Conservation (phyloP, 2,888 invertebrate genomes). For the Xanthorhoe spadicearia region DNA sequence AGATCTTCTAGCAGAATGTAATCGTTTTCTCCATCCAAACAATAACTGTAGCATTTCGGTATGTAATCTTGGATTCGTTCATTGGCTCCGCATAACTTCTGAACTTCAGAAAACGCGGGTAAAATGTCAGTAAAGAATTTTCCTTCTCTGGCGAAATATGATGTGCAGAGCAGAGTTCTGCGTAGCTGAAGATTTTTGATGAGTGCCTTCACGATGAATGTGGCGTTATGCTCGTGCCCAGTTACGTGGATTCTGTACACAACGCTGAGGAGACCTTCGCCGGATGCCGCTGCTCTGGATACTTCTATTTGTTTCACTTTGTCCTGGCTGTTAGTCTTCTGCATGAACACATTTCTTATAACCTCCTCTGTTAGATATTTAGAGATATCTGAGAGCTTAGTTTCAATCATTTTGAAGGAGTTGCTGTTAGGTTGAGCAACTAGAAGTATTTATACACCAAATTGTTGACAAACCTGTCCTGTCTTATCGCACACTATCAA, state of each 20-base stretch:
- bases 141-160: slow-evolving; percentile 57
- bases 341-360: slow-evolving; percentile 55
- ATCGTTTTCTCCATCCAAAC: slow-evolving; percentile 57
- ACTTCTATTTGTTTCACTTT: slow-evolving; percentile 50
- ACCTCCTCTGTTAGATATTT: slow-evolving; percentile 55
- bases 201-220: slow-evolving; percentile 60
- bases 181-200: slow-evolving; percentile 51
- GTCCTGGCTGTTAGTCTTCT: slow-evolving; percentile 56
- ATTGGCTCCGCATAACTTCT: slow-evolving; percentile 54
- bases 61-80: slow-evolving; percentile 55
- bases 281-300: slow-evolving; percentile 56
- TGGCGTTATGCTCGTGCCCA: slow-evolving; percentile 46
- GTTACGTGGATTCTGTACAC: slow-evolving; percentile 58
- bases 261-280: slow-evolving; percentile 61
- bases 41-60: slow-evolving; percentile 56
- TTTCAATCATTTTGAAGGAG: slow-evolving; percentile 50
- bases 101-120: slow-evolving; percentile 52
- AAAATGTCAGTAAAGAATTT: slow-evolving; percentile 57
- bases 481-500: slow-evolving; percentile 22
- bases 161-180: slow-evolving; percentile 49
- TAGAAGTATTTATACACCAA: slow-evolving; percentile 41
- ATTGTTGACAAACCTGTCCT: slow-evolving; percentile 25
- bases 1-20: slow-evolving; percentile 64
- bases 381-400: slow-evolving; percentile 55
- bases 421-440: not conserved